A percentile compares a stretch with the other conserved stretches of the same genome.
These are phyloP conservation scores for Cerceris rybyensis DNA, from an alignment of 2,888 invertebrate genomes.

Conservation along the genomic window DNA sequence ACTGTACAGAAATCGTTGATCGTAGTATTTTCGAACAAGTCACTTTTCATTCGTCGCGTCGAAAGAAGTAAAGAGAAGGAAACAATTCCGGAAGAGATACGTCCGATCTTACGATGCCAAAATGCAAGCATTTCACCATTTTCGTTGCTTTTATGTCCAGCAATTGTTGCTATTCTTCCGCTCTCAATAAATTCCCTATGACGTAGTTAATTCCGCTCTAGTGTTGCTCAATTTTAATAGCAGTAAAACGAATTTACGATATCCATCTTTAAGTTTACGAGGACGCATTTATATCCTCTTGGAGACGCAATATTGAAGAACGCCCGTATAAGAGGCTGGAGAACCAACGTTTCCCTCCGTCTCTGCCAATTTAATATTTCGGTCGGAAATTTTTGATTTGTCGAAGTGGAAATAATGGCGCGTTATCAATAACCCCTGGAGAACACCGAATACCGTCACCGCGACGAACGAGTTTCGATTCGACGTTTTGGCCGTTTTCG, in stretches of 20 bases:
- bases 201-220: background rate
- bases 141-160: too few species aligned
- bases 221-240: background rate
- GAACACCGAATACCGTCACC: background rate
- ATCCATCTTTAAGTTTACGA: background rate
- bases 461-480: constrained; percentile 35
- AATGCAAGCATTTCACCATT: too few species aligned
- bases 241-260: constrained; percentile 1
- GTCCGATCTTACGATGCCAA: too few species aligned
- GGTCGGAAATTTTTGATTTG: constrained; percentile 26
- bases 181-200: background rate
- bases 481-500: constrained; percentile 40
- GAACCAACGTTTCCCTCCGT: background rate
- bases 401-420: constrained; percentile 42
- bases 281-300: background rate
- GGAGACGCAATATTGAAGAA: constrained; percentile 3
- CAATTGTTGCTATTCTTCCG: background rate
- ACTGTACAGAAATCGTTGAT: too few species aligned
- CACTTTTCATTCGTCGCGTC: too few species aligned
- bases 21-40: too few species aligned
- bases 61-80: too few species aligned
- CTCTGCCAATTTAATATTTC: constrained; percentile 38
- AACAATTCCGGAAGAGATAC: too few species aligned
- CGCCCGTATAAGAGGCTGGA: background rate
- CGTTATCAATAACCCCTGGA: constrained; percentile 45